phyloP scores from a whole-genome alignment of 2,113 vertebrate species.

The Vidua macroura region DNA sequence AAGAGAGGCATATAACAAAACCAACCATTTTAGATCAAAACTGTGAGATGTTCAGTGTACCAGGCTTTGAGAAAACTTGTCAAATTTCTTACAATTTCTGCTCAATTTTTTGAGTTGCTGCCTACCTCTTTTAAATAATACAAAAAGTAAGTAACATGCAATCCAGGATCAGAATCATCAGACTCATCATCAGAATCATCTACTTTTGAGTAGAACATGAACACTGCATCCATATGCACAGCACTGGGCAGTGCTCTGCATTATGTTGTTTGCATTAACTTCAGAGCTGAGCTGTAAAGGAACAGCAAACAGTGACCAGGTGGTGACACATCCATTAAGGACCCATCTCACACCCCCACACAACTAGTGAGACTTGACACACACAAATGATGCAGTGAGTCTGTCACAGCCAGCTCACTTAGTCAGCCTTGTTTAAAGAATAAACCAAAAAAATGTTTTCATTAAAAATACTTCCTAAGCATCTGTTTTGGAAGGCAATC shows the following conservation, averaged over 20 bases:
- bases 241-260: accelerated
- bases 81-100: not conserved
- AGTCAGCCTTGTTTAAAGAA: not conserved
- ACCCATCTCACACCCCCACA: not conserved
- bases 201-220: not conserved
- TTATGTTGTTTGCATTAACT: not conserved
- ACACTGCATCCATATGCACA: accelerated
- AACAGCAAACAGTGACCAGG: not conserved
- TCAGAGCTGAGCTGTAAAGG: not conserved
- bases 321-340: not conserved
- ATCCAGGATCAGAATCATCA: not conserved
- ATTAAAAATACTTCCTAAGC: not conserved
- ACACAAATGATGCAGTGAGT: accelerated
- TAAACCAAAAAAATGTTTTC: not conserved
- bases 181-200: not conserved
- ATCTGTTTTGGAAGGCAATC: not conserved
- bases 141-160: not conserved
- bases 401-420: not conserved
- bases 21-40: not conserved
- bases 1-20: not conserved
- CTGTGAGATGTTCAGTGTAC: not conserved
- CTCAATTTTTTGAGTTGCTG: not conserved
- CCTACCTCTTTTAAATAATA: not conserved
- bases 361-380: not conserved
- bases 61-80: not conserved